Percentiles rank a stretch among this genome's conserved stretches.
Conservation (phyloP, 37 sponge, comb jelly and placozoan genomes). For the Halisarca cf. caerulea region DNA sequence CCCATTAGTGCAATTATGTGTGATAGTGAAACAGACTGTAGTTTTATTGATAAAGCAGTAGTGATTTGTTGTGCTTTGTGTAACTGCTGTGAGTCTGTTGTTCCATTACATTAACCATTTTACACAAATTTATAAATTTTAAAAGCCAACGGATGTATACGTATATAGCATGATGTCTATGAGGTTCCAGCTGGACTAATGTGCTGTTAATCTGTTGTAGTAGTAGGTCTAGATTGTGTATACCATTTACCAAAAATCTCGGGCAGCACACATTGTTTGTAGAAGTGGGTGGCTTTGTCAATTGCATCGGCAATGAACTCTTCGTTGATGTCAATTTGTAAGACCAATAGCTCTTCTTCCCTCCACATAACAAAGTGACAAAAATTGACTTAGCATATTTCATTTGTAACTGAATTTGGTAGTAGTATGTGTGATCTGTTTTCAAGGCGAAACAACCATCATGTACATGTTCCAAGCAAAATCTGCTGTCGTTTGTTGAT, state of each 20-base stretch:
- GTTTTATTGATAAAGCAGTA: constrained; percentile 46
- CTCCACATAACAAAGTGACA: constrained; percentile 59
- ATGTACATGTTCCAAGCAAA: neutral
- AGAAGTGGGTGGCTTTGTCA: constrained; percentile 28
- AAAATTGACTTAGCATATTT: constrained; percentile 27
- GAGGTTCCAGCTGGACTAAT: no score
- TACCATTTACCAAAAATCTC: no score
- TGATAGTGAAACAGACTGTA: neutral
- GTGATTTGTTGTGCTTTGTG: constrained; percentile 57
- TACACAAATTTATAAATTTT: no score
- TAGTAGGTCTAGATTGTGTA: no score
- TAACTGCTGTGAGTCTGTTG: constrained; percentile 63
- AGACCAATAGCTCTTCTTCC: no score
- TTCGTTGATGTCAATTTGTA: no score
- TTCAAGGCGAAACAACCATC: neutral
- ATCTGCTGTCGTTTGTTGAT: neutral
- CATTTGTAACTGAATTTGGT: constrained; percentile 50
- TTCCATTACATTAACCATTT: constrained; percentile 64
- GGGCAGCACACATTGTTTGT: constrained; percentile 33
- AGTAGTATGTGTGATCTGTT: constrained; percentile 35
- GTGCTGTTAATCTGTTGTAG: neutral
- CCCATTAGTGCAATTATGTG: constrained; percentile 42
- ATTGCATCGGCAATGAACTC: no score
- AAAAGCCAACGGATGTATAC: no score
- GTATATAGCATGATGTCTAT: no score